phyloP scores from a whole-genome alignment of 2,888 invertebrate genomes.

The Heliconius cydno region DNA sequence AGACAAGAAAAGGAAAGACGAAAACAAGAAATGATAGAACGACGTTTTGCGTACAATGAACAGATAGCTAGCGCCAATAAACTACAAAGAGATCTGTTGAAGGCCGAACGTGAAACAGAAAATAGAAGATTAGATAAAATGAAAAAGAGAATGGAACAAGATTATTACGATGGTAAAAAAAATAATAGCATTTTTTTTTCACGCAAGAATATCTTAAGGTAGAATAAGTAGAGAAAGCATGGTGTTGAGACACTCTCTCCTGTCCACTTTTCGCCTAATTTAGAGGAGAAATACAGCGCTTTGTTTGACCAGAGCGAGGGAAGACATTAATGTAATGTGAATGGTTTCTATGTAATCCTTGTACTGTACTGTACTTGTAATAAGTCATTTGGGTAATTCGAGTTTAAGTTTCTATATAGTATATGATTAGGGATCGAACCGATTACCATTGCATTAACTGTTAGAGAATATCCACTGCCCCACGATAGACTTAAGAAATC shows the following conservation, averaged over 20 bases:
- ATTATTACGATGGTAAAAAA: slow-evolving; percentile 74
- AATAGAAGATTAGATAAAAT: slow-evolving; percentile 66
- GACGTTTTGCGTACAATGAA: slow-evolving; percentile 69
- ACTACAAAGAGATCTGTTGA: slow-evolving; percentile 62
- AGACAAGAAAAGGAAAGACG: slow-evolving; percentile 55
- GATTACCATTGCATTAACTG: background rate
- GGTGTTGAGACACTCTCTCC: no score
- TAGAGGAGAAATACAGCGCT: no score
- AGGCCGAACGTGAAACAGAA: slow-evolving; percentile 69
- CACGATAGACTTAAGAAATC: background rate
- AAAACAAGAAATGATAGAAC: slow-evolving; percentile 66
- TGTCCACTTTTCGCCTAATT: no score
- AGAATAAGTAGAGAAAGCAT: no score
- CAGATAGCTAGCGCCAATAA: slow-evolving; percentile 71
- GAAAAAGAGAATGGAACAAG: slow-evolving; percentile 71
- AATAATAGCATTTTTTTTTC: no score
- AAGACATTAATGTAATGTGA: no score
- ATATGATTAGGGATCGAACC: background rate
- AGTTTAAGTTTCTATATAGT: no score
- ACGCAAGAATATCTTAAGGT: background rate
- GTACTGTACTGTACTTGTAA: no score
- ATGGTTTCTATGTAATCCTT: no score
- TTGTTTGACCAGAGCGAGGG: no score
- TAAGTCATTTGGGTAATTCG: no score
- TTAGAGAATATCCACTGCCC: background rate